A percentile compares a stretch with the other conserved stretches of the same genome.
Evolutionary conservation across 2,113 vertebrate species (phyloP).

Genomic region (Calidris pugnax): DNA sequence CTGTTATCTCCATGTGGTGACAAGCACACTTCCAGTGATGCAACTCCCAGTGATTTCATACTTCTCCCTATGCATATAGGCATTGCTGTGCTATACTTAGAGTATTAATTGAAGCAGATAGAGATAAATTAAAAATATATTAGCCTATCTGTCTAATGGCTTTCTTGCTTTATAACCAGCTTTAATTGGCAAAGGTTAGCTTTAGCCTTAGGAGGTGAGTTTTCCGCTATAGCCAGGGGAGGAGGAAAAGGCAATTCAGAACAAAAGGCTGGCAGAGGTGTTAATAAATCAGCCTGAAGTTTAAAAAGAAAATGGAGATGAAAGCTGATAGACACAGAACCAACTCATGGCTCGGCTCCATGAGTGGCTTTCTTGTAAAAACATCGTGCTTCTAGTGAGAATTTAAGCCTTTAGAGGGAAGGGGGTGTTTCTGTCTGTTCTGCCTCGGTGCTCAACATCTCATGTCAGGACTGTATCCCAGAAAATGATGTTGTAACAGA

Average conservation of each 20-base stretch:
- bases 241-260: not conserved
- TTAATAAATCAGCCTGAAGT: conserved; percentile 29
- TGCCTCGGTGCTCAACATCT: not conserved
- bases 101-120: not conserved
- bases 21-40: not conserved
- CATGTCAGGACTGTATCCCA: not conserved
- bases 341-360: not conserved
- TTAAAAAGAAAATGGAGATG: not conserved
- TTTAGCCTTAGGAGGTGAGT: not conserved
- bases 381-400: not conserved
- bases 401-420: not conserved
- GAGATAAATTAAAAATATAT: conserved; percentile 6
- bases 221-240: not conserved
- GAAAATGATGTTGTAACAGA: not conserved
- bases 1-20: not conserved
- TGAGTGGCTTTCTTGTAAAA: not conserved
- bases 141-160: not conserved
- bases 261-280: not conserved
- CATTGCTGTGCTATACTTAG: not conserved
- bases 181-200: not conserved
- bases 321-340: not conserved
- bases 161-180: not conserved
- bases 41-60: not conserved
- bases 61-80: not conserved
- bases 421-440: not conserved